Percentiles rank a stretch among this genome's conserved stretches.
Evolutionary conservation across 2,113 vertebrate species (phyloP).

Genomic region (Phyllostomus hastatus): DNA sequence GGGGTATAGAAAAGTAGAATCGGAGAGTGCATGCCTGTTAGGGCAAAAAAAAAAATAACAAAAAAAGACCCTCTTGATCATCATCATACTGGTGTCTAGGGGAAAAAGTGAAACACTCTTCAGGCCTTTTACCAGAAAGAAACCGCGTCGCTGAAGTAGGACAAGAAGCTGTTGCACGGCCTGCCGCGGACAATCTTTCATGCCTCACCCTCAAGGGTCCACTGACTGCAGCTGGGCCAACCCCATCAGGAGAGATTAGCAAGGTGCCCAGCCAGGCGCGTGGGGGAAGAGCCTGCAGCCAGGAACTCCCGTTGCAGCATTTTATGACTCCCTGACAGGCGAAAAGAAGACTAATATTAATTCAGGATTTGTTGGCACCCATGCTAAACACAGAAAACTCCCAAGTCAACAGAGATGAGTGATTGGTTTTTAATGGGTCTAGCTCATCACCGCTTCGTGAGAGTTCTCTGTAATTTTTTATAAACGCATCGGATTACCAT

Average conservation of each 20-base stretch:
- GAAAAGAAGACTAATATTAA: background rate
- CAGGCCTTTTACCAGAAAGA: background rate
- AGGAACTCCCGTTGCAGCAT: background rate
- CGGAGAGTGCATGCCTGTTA: background rate
- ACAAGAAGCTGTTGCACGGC: background rate
- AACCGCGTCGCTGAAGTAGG: rapidly evolving
- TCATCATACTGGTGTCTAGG: background rate
- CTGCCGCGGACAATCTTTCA: rapidly evolving
- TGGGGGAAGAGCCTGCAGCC: background rate
- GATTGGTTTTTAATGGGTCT: background rate
- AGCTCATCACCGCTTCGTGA: rapidly evolving
- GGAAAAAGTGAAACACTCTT: background rate
- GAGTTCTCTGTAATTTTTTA: background rate
- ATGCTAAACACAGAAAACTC: background rate
- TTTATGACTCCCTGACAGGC: background rate
- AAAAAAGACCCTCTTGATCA: background rate
- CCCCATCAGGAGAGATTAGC: background rate
- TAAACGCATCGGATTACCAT: background rate
- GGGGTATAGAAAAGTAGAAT: background rate
- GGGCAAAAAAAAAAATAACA: background rate
- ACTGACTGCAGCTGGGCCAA: background rate
- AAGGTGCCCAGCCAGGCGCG: background rate
- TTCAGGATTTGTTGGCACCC: background rate
- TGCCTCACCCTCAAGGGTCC: rapidly evolving
- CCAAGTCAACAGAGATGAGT: background rate